Evolutionary conservation across 1,140 invertebrate genomes (phyloP).

Genomic region (Arion vulgaris): DNA sequence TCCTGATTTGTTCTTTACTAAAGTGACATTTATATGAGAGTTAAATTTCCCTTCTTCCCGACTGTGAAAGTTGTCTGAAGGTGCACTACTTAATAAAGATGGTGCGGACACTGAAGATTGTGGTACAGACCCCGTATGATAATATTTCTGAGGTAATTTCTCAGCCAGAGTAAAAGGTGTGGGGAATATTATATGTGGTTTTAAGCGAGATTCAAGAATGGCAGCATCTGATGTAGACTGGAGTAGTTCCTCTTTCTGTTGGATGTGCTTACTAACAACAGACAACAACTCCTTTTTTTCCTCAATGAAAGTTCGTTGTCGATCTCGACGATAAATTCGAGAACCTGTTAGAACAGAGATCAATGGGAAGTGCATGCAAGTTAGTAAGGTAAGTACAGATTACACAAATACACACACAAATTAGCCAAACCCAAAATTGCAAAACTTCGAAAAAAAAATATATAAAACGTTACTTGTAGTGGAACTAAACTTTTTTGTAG

Average conservation of each 20-base stretch:
- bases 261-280: background rate
- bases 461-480: too few relatives aligned
- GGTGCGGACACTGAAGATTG: constrained; percentile 7
- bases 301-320: constrained; percentile 85
- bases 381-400: constrained; percentile 22
- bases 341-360: constrained; percentile 26
- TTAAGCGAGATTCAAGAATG: background rate
- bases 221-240: constrained; percentile 34
- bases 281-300: constrained; percentile 77
- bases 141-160: background rate
- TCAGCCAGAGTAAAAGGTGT: constrained; percentile 5
- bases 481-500: too few relatives aligned
- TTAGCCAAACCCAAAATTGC: background rate
- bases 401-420: constrained; percentile 21
- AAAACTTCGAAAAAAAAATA: too few relatives aligned
- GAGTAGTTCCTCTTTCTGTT: constrained; percentile 46
- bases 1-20: background rate
- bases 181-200: background rate
- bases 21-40: background rate
- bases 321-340: constrained; percentile 79
- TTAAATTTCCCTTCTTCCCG: background rate
- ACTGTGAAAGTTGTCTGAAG: background rate
- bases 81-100: background rate
- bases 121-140: background rate
- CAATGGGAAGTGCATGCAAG: constrained; percentile 37